Conservation (phyloP, 2,113 vertebrate species). For the human (Homo sapiens) region DNA sequence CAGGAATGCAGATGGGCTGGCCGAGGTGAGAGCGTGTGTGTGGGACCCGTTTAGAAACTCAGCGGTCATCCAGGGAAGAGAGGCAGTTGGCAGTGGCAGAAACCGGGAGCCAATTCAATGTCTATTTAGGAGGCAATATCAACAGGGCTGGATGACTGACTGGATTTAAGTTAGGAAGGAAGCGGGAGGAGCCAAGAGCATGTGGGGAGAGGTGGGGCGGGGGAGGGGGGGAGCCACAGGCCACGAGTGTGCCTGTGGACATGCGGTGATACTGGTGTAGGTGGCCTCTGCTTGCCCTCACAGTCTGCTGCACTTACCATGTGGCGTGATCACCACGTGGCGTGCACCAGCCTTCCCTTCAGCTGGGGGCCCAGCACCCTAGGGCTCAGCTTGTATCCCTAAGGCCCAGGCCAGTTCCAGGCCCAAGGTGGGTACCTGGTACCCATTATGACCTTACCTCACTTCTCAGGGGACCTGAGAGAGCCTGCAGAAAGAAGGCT, state of each 20-base stretch:
- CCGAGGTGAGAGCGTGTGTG: not conserved
- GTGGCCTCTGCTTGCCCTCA: not conserved
- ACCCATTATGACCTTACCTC: not conserved
- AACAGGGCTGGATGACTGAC: not conserved
- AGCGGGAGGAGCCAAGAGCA: not conserved
- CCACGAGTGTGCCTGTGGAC: not conserved
- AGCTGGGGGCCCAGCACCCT: not conserved
- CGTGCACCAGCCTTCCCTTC: not conserved
- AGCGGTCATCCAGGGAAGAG: not conserved
- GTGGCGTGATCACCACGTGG: not conserved
- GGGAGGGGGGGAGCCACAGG: not conserved
- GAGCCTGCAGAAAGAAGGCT: not conserved
- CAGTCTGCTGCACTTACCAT: not conserved
- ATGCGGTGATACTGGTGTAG: not conserved
- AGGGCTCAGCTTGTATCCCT: not conserved
- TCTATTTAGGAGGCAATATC: not conserved
- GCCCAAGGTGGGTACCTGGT: not conserved
- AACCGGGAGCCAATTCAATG: not conserved
- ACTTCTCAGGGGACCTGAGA: not conserved
- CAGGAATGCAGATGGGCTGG: not conserved
- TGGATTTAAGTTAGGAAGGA: not conserved
- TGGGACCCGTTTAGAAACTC: not conserved
- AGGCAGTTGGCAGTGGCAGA: not conserved
- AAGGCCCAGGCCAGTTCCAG: not conserved
- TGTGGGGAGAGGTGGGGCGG: not conserved